phyloP scores from a whole-genome alignment of 2,888 invertebrate genomes.

The Rhingia campestris region DNA sequence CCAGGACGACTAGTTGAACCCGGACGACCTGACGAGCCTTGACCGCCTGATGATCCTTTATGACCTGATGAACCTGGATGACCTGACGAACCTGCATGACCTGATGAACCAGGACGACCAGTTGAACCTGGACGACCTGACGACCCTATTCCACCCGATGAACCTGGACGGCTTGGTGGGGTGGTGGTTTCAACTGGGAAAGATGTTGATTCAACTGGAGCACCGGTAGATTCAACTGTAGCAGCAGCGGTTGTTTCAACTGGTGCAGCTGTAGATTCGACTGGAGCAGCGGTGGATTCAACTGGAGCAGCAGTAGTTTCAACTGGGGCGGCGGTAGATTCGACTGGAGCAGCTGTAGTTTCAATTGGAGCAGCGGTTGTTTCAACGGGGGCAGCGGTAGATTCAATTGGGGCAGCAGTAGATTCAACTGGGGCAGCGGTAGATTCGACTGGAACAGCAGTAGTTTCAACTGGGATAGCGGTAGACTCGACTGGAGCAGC shows the following conservation, averaged over 20 bases:
- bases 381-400: not conserved
- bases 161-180: not conserved
- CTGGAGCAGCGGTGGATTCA: too few relatives aligned
- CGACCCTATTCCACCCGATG: too few relatives aligned
- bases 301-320: too few relatives aligned
- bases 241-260: too few relatives aligned
- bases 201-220: too few relatives aligned
- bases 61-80: not conserved
- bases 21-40: not conserved
- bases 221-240: too few relatives aligned
- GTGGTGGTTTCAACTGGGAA: too few relatives aligned
- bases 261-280: too few relatives aligned
- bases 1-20: not conserved
- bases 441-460: not conserved
- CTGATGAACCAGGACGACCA: constrained; percentile 1
- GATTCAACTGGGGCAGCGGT: constrained; percentile 7
- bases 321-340: too few relatives aligned
- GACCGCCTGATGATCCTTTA: not conserved
- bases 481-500: constrained; percentile 6
- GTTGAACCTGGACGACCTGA: constrained; percentile 7
- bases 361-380: not conserved
- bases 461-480: not conserved
- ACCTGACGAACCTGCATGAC: constrained; percentile 6
- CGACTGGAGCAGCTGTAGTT: not conserved
- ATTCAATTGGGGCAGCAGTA: too few relatives aligned